Percentiles rank a stretch among this genome's conserved stretches.
Evolutionary conservation across 2,113 vertebrate genomes (phyloP).

Genomic region (Podarcis raffonei): DNA sequence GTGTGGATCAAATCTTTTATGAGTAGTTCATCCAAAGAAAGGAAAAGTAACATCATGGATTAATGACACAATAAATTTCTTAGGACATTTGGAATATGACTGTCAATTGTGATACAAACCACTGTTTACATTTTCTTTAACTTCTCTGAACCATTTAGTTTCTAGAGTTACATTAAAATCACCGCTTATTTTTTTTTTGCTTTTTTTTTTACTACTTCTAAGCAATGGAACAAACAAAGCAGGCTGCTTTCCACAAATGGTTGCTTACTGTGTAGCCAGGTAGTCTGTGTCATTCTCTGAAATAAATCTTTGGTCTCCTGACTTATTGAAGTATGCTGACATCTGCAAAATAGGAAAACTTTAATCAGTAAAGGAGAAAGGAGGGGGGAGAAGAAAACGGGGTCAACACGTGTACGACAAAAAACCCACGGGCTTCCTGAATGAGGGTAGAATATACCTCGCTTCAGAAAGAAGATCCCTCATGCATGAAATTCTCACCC

Average conservation of each 20-base stretch:
- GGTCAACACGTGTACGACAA: slow-evolving; percentile 61
- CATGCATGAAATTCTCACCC: slow-evolving; percentile 61
- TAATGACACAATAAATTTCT: not conserved
- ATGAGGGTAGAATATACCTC: slow-evolving; percentile 68
- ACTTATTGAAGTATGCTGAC: slow-evolving; percentile 77
- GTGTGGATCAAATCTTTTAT: slow-evolving; percentile 6
- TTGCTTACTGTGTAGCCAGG: slow-evolving; percentile 78
- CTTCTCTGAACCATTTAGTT: slow-evolving; percentile 19
- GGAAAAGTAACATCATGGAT: not conserved
- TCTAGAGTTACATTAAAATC: not conserved
- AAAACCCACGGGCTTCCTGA: slow-evolving; percentile 71
- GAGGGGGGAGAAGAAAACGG: slow-evolving; percentile 48
- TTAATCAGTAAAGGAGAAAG: slow-evolving; percentile 56
- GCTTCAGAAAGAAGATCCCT: slow-evolving; percentile 62
- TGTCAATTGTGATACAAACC: not conserved
- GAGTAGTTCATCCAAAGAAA: slow-evolving; percentile 2
- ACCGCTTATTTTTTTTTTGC: not conserved
- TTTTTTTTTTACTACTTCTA: slow-evolving; percentile 17
- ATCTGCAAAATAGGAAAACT: slow-evolving; percentile 74
- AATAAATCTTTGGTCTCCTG: slow-evolving; percentile 78
- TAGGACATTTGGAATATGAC: not conserved
- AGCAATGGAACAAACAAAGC: slow-evolving; percentile 25
- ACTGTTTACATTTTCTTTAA: not conserved
- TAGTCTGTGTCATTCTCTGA: slow-evolving; percentile 78
- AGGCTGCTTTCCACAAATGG: slow-evolving; percentile 36